phyloP scores from a whole-genome alignment of 2,888 invertebrate species.

The Willowsia nigromaculata region DNA sequence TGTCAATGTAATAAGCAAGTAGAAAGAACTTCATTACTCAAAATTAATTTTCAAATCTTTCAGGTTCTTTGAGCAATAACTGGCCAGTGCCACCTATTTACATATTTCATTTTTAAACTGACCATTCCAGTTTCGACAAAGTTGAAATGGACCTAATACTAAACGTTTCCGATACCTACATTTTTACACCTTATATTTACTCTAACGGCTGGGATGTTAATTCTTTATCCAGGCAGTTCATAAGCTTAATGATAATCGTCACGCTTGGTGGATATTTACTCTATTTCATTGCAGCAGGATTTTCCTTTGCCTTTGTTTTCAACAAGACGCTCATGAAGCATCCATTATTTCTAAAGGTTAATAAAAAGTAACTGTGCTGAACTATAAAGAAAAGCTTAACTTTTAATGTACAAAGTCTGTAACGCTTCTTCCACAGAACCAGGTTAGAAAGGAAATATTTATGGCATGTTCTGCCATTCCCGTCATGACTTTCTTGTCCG shows the following conservation, averaged over 20 bases:
- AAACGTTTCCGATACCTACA: slow-evolving; percentile 49
- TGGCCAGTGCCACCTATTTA: no score
- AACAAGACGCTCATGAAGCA: slow-evolving; percentile 76
- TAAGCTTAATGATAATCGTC: slow-evolving; percentile 69
- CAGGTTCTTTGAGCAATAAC: no score
- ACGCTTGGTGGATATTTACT: slow-evolving; percentile 73
- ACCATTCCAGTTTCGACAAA: neutral
- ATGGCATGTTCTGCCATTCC: slow-evolving; percentile 70
- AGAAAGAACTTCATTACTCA: no score
- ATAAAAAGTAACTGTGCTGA: no score
- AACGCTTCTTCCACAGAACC: slow-evolving; percentile 73
- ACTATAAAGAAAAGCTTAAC: no score
- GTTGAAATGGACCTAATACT: slow-evolving; percentile 72
- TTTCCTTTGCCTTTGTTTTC: slow-evolving; percentile 73
- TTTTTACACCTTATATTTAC: slow-evolving; percentile 75
- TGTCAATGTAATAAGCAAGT: no score
- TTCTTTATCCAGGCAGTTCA: slow-evolving; percentile 71
- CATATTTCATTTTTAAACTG: no score
- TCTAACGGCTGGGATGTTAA: slow-evolving; percentile 64
- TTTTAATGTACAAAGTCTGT: no score
- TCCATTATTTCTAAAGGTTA: slow-evolving; percentile 75
- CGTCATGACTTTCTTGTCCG: slow-evolving; percentile 74
- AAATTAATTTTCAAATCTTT: no score
- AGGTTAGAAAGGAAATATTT: slow-evolving; percentile 74
- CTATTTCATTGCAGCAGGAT: slow-evolving; percentile 75